phyloP scores from a whole-genome alignment of 2,888 invertebrate species.

The Mythimna vitellina region DNA sequence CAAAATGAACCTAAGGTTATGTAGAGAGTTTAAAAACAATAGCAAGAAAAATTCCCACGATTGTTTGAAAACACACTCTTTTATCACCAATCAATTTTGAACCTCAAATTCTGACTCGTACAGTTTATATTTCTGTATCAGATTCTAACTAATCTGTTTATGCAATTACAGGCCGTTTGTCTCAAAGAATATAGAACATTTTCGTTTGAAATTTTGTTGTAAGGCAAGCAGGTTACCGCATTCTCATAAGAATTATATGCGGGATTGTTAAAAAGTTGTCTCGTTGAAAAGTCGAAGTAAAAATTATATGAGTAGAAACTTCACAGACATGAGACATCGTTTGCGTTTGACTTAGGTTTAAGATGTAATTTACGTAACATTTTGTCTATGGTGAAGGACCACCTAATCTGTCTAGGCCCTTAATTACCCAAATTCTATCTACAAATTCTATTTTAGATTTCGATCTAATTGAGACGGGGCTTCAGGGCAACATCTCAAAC shows the following conservation, averaged over 20 bases:
- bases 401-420: neutral
- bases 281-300: constrained; percentile 37
- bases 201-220: constrained; percentile 35
- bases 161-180: constrained; percentile 43
- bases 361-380: neutral
- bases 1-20: constrained; percentile 78
- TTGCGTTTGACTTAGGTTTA: constrained; percentile 10
- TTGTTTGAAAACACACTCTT: constrained; percentile 66
- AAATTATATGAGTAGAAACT: constrained; percentile 52
- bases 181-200: constrained; percentile 32
- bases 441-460: constrained; percentile 1
- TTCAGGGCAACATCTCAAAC: neutral
- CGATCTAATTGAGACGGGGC: neutral
- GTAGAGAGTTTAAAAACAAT: constrained; percentile 81
- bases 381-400: neutral
- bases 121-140: constrained; percentile 42
- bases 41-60: constrained; percentile 79
- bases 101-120: constrained; percentile 17
- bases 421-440: neutral
- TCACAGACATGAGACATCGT: constrained; percentile 40
- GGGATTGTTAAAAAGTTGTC: constrained; percentile 62
- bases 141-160: constrained; percentile 10
- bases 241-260: constrained; percentile 68
- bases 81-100: constrained; percentile 24
- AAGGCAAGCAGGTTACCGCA: constrained; percentile 61